These are phyloP conservation scores for Malurus leucopterus DNA, from an alignment of 2,797 vertebrate genomes.

Conservation along the genomic window DNA sequence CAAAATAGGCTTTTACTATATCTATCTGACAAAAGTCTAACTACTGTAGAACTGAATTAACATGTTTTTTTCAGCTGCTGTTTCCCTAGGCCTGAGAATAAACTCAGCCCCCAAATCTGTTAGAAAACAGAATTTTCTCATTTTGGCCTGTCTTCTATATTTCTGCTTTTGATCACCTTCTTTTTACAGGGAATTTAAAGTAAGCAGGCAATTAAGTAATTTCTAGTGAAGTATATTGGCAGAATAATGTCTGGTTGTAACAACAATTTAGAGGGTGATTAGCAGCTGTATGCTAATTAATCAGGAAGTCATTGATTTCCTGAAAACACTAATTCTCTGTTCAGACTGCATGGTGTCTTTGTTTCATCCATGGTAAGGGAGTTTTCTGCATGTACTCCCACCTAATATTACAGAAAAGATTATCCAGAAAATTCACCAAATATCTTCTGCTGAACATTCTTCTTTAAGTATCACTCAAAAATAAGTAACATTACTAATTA, in stretches of 20 bases:
- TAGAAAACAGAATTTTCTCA: not conserved
- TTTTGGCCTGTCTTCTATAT: not conserved
- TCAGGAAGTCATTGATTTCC: constrained; percentile 50
- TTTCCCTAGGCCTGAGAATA: not conserved
- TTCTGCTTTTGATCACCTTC: not conserved
- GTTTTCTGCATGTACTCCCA: not conserved
- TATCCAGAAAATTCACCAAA: not conserved
- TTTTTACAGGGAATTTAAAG: not conserved
- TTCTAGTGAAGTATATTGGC: constrained; percentile 29
- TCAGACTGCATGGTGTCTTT: constrained; percentile 51
- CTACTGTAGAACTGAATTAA: not conserved
- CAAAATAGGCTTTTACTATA: not conserved
- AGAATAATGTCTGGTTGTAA: constrained; percentile 43
- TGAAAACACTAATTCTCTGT: constrained; percentile 63
- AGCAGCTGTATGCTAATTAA: constrained; percentile 73
- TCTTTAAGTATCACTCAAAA: not conserved
- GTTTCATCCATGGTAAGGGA: constrained; percentile 10
- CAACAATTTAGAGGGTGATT: constrained; percentile 61
- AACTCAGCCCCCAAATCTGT: not conserved
- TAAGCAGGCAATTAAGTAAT: not conserved
- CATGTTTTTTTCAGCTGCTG: not conserved
- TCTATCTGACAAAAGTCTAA: not conserved
- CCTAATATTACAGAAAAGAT: not conserved
- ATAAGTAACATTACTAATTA: not conserved
- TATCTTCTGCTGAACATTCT: not conserved